Evolutionary conservation across 2,113 vertebrate genomes (phyloP), one percentile per base, ranked within the genome.

Genomic region (Ictidomys tridecemlineatus): DNA sequence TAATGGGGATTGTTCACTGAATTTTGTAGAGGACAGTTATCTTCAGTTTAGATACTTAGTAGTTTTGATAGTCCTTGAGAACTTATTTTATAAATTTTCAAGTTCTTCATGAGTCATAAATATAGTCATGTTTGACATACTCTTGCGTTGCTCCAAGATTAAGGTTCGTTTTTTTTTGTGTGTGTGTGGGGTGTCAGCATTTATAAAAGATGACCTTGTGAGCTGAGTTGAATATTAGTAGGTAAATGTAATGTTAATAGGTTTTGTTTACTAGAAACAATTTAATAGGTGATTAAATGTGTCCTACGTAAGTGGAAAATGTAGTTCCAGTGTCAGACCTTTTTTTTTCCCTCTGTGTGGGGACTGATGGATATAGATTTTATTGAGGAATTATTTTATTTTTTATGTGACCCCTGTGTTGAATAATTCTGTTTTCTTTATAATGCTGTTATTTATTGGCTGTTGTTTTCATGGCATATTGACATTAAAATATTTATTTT

Each of bases 1-100:
- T 56, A 88, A 30, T 85, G 51, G 48, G 16, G 65, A 85, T 14
- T 48, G 10, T 42, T 76, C 18, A 56, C n/a, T 77, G 34, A 72
- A n/a, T 67, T 92, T 89, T 84, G 16, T 84, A 73, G 85, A 93
- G 45, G 48, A 91, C 26, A 85, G 0, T 92, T 94, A 26, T 82
- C 53, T 89, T 93, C 22, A 53, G 28, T 91, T 70, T 89, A 85
- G 58, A 17, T 85, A 20, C 20, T 42, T 86, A 91, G 34, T 79
- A 53, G 53, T 91, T 82, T 53, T 91, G 28, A 70, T 24, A 58
- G 11, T 70, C 8, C 30, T 86, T 77, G 34, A 82, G 84, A 67
- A 67, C 42, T 85, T 89, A 70, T 70, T 53, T 84, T 83, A 56
- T n/a, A 89, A 72, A 42, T 95, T 97, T 96, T 77, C 34, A 84